These are phyloP conservation scores for Salminus brasiliensis DNA, from an alignment of 2,113 vertebrate genomes.

Conservation along the genomic window DNA sequence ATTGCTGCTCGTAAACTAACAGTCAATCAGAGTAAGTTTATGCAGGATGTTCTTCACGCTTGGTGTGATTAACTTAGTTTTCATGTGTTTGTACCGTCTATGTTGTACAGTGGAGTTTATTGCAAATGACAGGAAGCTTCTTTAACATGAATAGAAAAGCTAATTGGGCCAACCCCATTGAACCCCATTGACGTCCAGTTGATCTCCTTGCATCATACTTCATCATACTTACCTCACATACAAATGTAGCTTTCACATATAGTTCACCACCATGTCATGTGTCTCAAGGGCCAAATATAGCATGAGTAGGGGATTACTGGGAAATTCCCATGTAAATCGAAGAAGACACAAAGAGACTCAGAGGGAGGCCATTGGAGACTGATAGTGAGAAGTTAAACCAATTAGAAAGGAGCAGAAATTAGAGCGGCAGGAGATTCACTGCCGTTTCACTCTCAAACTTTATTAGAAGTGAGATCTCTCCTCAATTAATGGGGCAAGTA, in stretches of 20 bases:
- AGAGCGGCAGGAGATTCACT: slow-evolving; percentile 14
- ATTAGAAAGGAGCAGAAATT: slow-evolving; percentile 41
- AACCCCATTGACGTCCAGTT: too few relatives aligned
- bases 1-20: too few relatives aligned
- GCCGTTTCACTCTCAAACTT: slow-evolving; percentile 18
- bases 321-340: slow-evolving; percentile 38
- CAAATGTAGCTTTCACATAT: neutral
- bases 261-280: neutral
- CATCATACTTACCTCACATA: too few relatives aligned
- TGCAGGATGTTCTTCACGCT: too few relatives aligned
- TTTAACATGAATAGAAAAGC: neutral
- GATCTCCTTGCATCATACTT: too few relatives aligned
- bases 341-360: slow-evolving; percentile 32
- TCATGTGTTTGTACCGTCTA: neutral
- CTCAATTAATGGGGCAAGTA: neutral
- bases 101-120: neutral
- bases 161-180: too few relatives aligned
- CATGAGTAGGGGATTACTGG: slow-evolving; percentile 29
- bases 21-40: too few relatives aligned
- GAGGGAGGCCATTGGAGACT: slow-evolving; percentile 15
- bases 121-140: neutral
- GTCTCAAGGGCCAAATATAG: slow-evolving; percentile 1
- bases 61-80: too few relatives aligned
- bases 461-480: slow-evolving; percentile 24
- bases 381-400: slow-evolving; percentile 36